phyloP scores from a whole-genome alignment of 1,140 invertebrate species.

The Drusus annulatus region DNA sequence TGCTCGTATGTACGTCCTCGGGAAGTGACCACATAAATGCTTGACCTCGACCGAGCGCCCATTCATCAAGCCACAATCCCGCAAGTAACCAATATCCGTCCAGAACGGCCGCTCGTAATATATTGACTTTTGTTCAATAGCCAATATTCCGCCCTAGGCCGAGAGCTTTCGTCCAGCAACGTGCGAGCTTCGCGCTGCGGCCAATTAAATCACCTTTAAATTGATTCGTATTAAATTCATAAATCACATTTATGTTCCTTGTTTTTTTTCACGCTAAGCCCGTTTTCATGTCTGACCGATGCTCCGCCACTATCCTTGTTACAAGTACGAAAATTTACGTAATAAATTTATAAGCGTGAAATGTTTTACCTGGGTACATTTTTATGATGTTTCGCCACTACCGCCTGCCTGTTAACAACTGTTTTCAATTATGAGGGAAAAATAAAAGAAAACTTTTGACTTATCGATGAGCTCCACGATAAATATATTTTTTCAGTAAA shows the following conservation, averaged over 20 bases:
- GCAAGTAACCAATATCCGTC: conserved; percentile 30
- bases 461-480: too few relatives aligned
- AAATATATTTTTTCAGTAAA: too few relatives aligned
- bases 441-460: too few relatives aligned
- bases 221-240: conserved; percentile 2
- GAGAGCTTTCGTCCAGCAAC: neutral
- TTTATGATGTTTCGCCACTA: too few relatives aligned
- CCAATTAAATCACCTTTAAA: neutral
- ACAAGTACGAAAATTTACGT: too few relatives aligned
- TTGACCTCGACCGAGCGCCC: conserved; percentile 4
- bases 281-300: too few relatives aligned
- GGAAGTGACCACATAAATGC: conserved; percentile 21
- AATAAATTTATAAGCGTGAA: too few relatives aligned
- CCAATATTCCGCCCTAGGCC: conserved; percentile 21
- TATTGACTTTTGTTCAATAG: conserved; percentile 16
- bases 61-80: conserved; percentile 30
- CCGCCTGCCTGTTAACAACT: too few relatives aligned
- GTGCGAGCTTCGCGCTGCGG: neutral
- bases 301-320: too few relatives aligned
- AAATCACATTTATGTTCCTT: neutral
- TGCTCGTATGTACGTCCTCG: neutral
- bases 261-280: neutral
- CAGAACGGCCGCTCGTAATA: conserved; percentile 15
- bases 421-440: too few relatives aligned
- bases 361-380: too few relatives aligned